Evolutionary conservation across 2,797 vertebrate genomes (phyloP), one percentile per base, ranked within the genome.

Genomic region (Hafferia zeledoni): DNA sequence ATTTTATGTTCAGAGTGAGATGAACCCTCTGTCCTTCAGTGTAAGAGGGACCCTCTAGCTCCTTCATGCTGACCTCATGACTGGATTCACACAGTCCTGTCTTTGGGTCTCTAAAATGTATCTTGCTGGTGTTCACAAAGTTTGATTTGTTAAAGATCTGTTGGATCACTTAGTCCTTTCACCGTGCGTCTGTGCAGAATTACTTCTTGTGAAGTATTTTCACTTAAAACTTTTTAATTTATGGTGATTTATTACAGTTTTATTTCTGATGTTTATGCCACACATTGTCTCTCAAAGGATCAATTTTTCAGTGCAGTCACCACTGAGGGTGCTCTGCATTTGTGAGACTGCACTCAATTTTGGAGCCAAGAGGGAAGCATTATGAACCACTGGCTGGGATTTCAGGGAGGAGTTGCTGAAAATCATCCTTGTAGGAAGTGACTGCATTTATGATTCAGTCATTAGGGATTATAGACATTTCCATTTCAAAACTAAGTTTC

Each of bases 191-290:
- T 67, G 37, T 86, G 80, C 52, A 89, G 41, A 81, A 56, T 92
- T 91, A 39, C 52, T 86, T 84, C 56, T 85, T 9, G 12, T 68
- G 8, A 60, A 80, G n/a, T 68, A 64, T 90, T 94, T 93, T 87
- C 27, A 57, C 49, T 60, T 49, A 41, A 57, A 92, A n/a, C 11
- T 27, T 89, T 70, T 70, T 83, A 22, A 74, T 77, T 92, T 84
- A 19, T 68, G 20, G 31, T 90, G 83, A 92, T 92, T 77, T 93
- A 84, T 90, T 79, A 33, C 43, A 46, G 17, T 63, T 90, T 85
- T 77, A 84, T 92, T 90, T 92, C 64, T 89, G 44, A 87, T 85
- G 60, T 85, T 93, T 94, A 81, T 93, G 83, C 72, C 64, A 89
- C 56, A 83, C 60, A 11, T 70, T 75, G 18, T 72, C 80, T 92